phyloP scores from a whole-genome alignment of 1,140 invertebrate genomes.

The Helicoverpa zea region DNA sequence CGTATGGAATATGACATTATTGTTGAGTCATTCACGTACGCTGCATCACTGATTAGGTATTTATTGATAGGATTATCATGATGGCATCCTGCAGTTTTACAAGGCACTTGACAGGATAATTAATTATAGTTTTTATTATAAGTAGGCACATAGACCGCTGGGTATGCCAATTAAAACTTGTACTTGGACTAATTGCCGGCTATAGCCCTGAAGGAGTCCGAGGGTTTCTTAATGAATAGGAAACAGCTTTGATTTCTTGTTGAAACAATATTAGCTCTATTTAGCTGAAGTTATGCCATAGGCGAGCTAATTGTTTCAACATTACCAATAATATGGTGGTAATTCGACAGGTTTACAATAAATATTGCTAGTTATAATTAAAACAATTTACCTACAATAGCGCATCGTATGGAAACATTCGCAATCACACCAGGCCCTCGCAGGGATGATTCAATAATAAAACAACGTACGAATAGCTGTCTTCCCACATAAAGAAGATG shows the following conservation, averaged over 20 bases:
- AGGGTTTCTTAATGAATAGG: no score
- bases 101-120: no score
- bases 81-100: no score
- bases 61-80: conserved; percentile 16
- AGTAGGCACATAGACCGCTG: no score
- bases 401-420: conserved; percentile 42
- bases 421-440: conserved; percentile 44
- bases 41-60: conserved; percentile 18
- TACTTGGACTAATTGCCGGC: no score
- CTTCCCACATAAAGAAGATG: conserved; percentile 60
- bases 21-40: conserved; percentile 18
- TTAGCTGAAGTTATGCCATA: no score
- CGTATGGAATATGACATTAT: background rate
- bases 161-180: no score
- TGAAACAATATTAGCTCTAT: no score
- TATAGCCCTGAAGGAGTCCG: no score
- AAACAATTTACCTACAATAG: background rate
- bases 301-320: background rate
- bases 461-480: conserved; percentile 53
- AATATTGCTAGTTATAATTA: background rate
- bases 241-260: no score
- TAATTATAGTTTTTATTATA: no score
- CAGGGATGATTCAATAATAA: conserved; percentile 58
- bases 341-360: background rate
- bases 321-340: background rate